Conservation (phyloP, 2,888 invertebrate genomes). For the Mimumesa dahlbomi region DNA sequence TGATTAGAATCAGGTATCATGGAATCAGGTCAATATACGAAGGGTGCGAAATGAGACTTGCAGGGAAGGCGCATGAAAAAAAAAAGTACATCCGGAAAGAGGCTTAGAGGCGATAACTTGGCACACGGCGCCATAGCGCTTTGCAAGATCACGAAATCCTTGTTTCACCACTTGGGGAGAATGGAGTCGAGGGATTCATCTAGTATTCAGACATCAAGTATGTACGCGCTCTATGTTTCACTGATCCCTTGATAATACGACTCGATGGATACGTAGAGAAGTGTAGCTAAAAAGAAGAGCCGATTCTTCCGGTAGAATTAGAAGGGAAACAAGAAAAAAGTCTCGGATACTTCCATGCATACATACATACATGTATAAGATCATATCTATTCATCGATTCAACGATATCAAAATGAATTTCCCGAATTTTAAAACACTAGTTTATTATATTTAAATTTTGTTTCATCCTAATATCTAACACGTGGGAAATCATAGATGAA, state of each 20-base stretch:
- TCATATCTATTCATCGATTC: too few species aligned
- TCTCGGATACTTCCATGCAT: too few species aligned
- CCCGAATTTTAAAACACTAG: too few species aligned
- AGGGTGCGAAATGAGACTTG: neutral
- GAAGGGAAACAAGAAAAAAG: neutral
- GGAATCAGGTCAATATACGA: slow-evolving; percentile 29
- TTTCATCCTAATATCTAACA: too few species aligned
- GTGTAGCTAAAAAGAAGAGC: slow-evolving; percentile 1
- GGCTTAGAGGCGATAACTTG: slow-evolving; percentile 64
- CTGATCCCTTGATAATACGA: slow-evolving; percentile 55
- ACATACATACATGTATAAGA: too few species aligned
- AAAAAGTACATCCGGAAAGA: slow-evolving; percentile 51
- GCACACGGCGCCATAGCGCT: slow-evolving; percentile 45
- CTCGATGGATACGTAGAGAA: slow-evolving; percentile 40
- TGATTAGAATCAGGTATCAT: slow-evolving; percentile 7
- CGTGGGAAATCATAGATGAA: too few species aligned
- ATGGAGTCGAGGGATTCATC: slow-evolving; percentile 29
- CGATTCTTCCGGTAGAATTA: neutral
- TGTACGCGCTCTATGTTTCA: slow-evolving; percentile 30
- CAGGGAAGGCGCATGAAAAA: slow-evolving; percentile 10
- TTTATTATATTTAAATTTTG: too few species aligned
- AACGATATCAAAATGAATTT: too few species aligned
- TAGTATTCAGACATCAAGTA: slow-evolving; percentile 51
- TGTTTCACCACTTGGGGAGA: slow-evolving; percentile 32
- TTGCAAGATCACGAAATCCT: slow-evolving; percentile 52